Evolutionary conservation across 2,888 invertebrate species (phyloP).

Genomic region (Sympetrum striolatum): DNA sequence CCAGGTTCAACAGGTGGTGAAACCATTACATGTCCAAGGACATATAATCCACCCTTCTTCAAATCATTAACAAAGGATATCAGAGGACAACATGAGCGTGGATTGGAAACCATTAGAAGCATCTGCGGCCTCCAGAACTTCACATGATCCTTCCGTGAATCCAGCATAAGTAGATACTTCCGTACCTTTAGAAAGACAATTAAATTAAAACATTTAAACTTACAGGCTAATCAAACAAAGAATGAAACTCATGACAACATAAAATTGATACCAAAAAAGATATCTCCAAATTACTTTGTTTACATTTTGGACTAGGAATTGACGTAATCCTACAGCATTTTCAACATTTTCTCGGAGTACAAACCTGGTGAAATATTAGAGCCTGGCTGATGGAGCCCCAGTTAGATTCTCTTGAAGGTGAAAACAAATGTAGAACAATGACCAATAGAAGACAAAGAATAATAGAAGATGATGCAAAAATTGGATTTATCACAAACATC

Average conservation of each 20-base stretch:
- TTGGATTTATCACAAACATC: constrained; percentile 94
- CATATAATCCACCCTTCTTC: constrained; percentile 91
- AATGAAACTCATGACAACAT: neutral
- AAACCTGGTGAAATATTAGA: constrained; percentile 96
- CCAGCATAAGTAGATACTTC: constrained; percentile 94
- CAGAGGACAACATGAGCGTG: constrained; percentile 86
- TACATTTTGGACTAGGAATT: neutral
- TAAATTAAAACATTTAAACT: neutral
- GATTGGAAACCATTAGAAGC: constrained; percentile 88
- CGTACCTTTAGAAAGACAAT: constrained; percentile 68
- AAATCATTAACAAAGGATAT: constrained; percentile 98
- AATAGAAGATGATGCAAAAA: constrained; percentile 88
- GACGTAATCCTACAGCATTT: neutral
- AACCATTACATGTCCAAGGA: constrained; percentile 83
- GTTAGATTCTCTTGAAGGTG: constrained; percentile 76
- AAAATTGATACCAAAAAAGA: neutral
- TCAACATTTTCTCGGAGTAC: neutral
- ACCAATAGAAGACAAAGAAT: constrained; percentile 85
- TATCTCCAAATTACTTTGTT: neutral
- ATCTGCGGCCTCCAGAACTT: constrained; percentile 99
- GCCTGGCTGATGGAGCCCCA: constrained; percentile 99
- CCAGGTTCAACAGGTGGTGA: constrained; percentile 57
- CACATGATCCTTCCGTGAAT: constrained; percentile 96
- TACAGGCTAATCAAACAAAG: neutral
- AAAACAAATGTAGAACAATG: constrained; percentile 86